These are phyloP conservation scores for Ophioderma brevispina DNA, from an alignment of 35 echinoderm and acorn worm genomes.

Conservation along the genomic window DNA sequence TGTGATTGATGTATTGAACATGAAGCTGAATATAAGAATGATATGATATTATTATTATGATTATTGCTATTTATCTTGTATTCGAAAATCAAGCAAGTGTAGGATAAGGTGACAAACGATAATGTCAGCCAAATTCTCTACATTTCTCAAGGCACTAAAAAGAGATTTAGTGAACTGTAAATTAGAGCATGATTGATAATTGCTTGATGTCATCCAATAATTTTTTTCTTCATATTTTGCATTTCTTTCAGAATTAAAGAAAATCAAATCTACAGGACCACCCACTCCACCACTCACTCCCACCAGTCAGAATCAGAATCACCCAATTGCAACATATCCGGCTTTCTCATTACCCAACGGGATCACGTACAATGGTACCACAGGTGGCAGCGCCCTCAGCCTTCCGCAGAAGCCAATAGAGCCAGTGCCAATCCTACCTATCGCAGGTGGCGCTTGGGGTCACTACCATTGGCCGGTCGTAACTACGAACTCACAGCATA, in stretches of 20 bases:
- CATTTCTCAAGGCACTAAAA: too few relatives aligned
- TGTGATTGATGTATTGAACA: too few relatives aligned
- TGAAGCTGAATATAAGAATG: too few relatives aligned
- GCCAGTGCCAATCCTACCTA: conserved; percentile 40
- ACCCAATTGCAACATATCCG: conserved; percentile 3
- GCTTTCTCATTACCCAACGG: neutral
- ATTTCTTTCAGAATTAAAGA: conserved; percentile 66
- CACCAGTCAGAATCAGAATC: conserved; percentile 67
- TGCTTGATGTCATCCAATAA: too few relatives aligned
- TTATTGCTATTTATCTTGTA: too few relatives aligned
- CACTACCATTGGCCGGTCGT: neutral
- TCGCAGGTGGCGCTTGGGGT: conserved; percentile 7
- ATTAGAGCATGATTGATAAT: too few relatives aligned
- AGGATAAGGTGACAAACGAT: too few relatives aligned
- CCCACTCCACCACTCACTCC: conserved; percentile 81
- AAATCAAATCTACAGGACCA: conserved; percentile 54
- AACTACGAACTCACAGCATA: neutral
- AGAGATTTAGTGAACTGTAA: too few relatives aligned
- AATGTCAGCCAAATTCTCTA: too few relatives aligned
- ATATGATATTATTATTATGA: too few relatives aligned
- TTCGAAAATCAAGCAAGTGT: too few relatives aligned
- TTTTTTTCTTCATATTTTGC: too few relatives aligned
- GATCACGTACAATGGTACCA: conserved; percentile 32
- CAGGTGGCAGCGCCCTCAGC: conserved; percentile 4
- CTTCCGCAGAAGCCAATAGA: conserved; percentile 25